A percentile compares a stretch with the other conserved stretches of the same genome.
Evolutionary conservation across 2,797 vertebrate species (phyloP).

Genomic region (Oreochromis mossambicus): DNA sequence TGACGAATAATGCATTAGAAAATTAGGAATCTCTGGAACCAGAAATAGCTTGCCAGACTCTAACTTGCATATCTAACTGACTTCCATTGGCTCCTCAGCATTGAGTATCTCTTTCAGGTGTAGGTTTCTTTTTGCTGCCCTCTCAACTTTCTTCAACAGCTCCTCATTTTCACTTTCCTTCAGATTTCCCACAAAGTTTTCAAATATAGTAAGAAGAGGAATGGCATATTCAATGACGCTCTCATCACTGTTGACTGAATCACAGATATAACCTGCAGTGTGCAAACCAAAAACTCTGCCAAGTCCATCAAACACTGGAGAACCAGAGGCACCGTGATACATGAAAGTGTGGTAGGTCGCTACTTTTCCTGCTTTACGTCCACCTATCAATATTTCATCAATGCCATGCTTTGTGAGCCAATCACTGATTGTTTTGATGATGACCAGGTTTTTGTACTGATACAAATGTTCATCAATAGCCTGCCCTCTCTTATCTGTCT

Average conservation of each 20-base stretch:
- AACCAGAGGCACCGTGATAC: conserved; percentile 31
- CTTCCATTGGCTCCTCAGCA: background rate
- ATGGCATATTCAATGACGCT: background rate
- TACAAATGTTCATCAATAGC: rapidly evolving
- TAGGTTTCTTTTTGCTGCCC: background rate
- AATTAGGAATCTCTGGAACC: background rate
- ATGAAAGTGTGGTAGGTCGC: background rate
- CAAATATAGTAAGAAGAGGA: background rate
- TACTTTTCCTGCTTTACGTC: rapidly evolving
- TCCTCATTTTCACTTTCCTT: rapidly evolving
- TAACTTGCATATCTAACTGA: background rate
- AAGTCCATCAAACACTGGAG: conserved; percentile 21
- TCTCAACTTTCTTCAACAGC: background rate
- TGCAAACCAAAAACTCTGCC: conserved; percentile 21
- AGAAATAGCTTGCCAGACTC: background rate
- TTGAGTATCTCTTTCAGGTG: rapidly evolving
- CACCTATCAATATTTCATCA: background rate
- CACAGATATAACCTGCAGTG: background rate
- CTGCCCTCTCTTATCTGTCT: background rate
- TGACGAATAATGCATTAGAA: background rate
- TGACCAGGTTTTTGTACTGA: rapidly evolving
- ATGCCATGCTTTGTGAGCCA: background rate
- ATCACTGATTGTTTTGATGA: rapidly evolving
- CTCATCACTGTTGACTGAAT: rapidly evolving
- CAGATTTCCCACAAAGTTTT: background rate